Evolutionary conservation across 2,888 invertebrate genomes (phyloP).

Genomic region (Hirudinaria manillensis): DNA sequence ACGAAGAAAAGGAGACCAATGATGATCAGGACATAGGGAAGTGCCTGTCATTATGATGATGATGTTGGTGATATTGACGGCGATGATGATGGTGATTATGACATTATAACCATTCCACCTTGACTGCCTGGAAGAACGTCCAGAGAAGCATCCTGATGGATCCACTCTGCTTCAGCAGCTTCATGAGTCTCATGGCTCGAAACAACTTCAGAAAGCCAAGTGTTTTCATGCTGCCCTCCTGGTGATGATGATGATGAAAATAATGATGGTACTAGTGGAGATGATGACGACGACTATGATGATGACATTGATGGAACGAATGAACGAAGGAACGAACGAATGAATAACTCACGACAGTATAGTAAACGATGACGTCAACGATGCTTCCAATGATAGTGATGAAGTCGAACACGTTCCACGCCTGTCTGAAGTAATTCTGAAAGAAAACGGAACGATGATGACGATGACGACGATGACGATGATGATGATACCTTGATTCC

Average conservation of each 20-base stretch:
- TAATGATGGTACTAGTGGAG: neutral
- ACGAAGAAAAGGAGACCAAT: conserved; percentile 31
- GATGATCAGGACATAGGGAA: conserved; percentile 31
- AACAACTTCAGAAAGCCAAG: conserved; percentile 33
- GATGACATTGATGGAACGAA: neutral
- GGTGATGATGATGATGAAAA: neutral
- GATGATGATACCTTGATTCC: neutral
- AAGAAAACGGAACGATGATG: neutral
- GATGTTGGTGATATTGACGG: neutral
- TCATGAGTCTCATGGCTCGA: conserved; percentile 29
- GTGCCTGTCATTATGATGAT: conserved; percentile 16
- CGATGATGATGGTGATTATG: conserved; percentile 16
- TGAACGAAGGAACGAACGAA: too few species aligned
- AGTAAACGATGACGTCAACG: conserved; percentile 24
- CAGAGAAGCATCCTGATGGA: conserved; percentile 31
- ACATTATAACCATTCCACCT: neutral
- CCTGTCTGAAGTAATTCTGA: conserved; percentile 34
- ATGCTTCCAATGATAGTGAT: conserved; percentile 30
- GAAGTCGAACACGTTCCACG: conserved; percentile 34
- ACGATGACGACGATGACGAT: neutral
- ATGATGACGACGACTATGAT: too few species aligned
- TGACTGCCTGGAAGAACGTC: conserved; percentile 32
- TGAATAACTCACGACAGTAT: neutral
- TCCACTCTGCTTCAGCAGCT: conserved; percentile 29
- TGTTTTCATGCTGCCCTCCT: conserved; percentile 18